A percentile compares a stretch with the other conserved stretches of the same genome.
These are phyloP conservation scores for Lepidochrysops patricia DNA, from an alignment of 2,888 invertebrate genomes.

Conservation along the genomic window DNA sequence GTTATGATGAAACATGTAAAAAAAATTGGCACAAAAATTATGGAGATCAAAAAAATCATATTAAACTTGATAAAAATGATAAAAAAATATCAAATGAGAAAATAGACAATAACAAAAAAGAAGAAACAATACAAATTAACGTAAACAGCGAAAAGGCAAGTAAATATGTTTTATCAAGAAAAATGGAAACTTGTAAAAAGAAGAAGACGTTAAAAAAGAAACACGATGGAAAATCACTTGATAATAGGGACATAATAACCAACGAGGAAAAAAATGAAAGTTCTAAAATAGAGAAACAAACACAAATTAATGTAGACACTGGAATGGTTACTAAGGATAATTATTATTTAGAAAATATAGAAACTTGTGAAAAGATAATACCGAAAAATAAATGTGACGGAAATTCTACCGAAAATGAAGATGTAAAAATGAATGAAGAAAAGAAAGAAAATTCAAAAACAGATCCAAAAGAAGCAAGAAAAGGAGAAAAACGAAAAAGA, in stretches of 20 bases:
- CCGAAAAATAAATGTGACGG: slow-evolving; percentile 15
- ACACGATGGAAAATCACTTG: neutral
- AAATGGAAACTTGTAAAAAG: slow-evolving; percentile 24
- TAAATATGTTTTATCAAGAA: slow-evolving; percentile 32
- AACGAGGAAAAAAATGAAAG: neutral
- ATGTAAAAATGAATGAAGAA: neutral
- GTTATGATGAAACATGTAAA: neutral
- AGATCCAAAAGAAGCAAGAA: neutral
- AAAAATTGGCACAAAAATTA: neutral
- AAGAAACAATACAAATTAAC: neutral
- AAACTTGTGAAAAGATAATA: slow-evolving; percentile 25
- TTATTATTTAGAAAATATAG: slow-evolving; percentile 28
- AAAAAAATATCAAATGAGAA: neutral
- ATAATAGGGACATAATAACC: neutral
- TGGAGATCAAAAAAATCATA: neutral
- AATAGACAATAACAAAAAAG: neutral
- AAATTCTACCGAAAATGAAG: neutral
- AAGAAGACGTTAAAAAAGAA: slow-evolving; percentile 24
- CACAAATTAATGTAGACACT: neutral
- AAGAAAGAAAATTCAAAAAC: neutral
- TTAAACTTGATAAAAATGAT: neutral
- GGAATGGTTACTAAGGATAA: slow-evolving; percentile 31
- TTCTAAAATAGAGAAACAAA: neutral
- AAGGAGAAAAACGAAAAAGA: neutral
- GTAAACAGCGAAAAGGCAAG: slow-evolving; percentile 21